phyloP scores from a whole-genome alignment of 2,113 vertebrate species.

The Phainopepla nitens region DNA sequence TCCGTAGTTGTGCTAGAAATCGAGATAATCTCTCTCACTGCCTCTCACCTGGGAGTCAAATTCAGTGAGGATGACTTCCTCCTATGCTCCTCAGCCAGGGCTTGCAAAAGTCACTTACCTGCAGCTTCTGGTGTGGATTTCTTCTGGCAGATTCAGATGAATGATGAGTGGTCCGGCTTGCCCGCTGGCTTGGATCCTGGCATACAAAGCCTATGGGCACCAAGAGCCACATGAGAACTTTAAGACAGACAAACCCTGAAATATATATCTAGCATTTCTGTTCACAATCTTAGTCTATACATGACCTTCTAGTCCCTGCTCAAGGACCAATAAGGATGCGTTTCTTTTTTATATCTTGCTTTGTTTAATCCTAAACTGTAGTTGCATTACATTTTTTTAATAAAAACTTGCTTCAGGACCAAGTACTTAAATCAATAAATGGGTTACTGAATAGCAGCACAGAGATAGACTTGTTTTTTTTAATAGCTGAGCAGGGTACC shows the following conservation, averaged over 20 bases:
- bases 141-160: conserved; percentile 73
- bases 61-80: not conserved
- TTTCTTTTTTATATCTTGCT: not conserved
- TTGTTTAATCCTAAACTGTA: not conserved
- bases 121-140: conserved; percentile 75
- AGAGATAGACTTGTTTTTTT: not conserved
- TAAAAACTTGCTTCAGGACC: not conserved
- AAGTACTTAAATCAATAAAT: not conserved
- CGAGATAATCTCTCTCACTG: not conserved
- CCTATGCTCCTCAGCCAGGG: not conserved
- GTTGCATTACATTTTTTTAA: not conserved
- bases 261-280: not conserved
- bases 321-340: not conserved
- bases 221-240: not conserved
- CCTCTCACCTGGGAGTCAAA: not conserved
- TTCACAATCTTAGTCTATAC: not conserved
- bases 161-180: conserved; percentile 67
- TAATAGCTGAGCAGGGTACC: not conserved
- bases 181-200: conserved; percentile 83
- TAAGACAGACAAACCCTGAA: not conserved
- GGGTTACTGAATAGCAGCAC: not conserved
- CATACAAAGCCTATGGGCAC: conserved; percentile 84
- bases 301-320: not conserved
- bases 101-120: conserved; percentile 72
- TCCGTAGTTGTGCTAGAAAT: not conserved